A percentile compares a stretch with the other conserved stretches of the same genome.
phyloP scores from a whole-genome alignment of 1,140 invertebrate genomes.

The Drosophila hydei region DNA sequence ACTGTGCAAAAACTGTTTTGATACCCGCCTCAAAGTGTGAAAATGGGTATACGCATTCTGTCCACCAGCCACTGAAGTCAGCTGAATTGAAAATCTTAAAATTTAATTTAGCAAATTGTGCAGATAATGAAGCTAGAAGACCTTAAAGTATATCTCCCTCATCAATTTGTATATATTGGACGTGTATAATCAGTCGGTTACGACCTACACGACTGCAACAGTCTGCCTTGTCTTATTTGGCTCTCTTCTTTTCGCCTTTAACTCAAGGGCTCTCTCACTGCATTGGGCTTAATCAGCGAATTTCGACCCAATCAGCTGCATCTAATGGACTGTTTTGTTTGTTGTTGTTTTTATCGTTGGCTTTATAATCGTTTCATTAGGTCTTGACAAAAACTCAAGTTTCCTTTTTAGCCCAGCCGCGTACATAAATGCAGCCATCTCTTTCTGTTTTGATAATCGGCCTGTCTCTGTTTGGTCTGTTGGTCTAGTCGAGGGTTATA shows the following conservation, averaged over 20 bases:
- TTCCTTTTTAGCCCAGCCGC: constrained; percentile 3
- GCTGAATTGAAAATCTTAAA: too few relatives aligned
- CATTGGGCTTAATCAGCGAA: constrained; percentile 39
- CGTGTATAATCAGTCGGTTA: background rate
- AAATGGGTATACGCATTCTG: too few relatives aligned
- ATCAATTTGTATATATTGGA: background rate
- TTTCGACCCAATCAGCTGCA: constrained; percentile 26
- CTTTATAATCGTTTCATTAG: constrained; percentile 30
- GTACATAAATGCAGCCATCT: constrained; percentile 14
- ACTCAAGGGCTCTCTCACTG: constrained; percentile 11
- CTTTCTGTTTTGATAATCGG: background rate
- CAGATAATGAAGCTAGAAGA: too few relatives aligned
- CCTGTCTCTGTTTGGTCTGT: constrained; percentile 38
- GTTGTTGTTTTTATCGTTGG: background rate
- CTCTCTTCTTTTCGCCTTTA: constrained; percentile 3
- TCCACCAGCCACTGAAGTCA: too few relatives aligned
- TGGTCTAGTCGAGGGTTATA: constrained; percentile 59
- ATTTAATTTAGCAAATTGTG: too few relatives aligned
- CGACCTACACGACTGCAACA: background rate
- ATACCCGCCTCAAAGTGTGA: too few relatives aligned
- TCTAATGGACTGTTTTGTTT: constrained; percentile 12
- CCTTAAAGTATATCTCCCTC: background rate
- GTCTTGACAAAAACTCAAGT: constrained; percentile 33
- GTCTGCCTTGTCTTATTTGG: background rate
- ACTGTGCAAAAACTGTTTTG: too few relatives aligned